Base-by-base conservation (phyloP, 2,888 invertebrate genomes). In the Blomia tropicalis region DNA sequence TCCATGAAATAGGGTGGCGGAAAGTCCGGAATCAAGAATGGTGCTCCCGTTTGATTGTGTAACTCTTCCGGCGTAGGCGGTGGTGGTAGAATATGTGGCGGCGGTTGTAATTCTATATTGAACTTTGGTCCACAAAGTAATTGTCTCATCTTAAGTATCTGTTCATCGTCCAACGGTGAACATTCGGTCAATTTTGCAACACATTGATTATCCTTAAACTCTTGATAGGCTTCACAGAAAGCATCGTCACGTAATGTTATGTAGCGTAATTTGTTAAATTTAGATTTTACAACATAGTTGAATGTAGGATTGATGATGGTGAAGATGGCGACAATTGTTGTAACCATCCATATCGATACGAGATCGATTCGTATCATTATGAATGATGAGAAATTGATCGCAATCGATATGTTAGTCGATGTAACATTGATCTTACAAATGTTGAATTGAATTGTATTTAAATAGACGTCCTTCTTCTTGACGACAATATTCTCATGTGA, bases 101-200 rank as follows among this genome's bases (percentile, higher is more conserved):
- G 43, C 25, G 58, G 43, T 47, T 62, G 62, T 1, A 62, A 4
- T 23, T 41, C 43, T 11, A 22, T 17, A 32, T 62, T 56, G 19
- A 62, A 58, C 30, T 27, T 29, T 11, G 58, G 58, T 19, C 62
- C 62, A 47, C 62, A 62, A 4, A 62, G 43, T 19, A 62, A 19
- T 44, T 62, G 58, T 44, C 62, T 30, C 58, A 62, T 62, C 32
- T 41, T 25, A 1, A 17, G 19, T 29, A 58, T 32, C 19, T 62
- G 58, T 17, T 43, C 29, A 19, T 41, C 30, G 1, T 2, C 36
- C 2, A 62, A 23, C 11, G 43, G 36, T 14, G 62, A 62, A 29
- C 62, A 62, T 4, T 41, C n/a, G 17, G 62, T 43, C 43, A 62
- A 32, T 41, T 58, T 56, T 14, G 62, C 58, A 11, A 43, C 1